phyloP scores from a whole-genome alignment of 2,888 invertebrate species.

The Allophyes oxyacanthae region DNA sequence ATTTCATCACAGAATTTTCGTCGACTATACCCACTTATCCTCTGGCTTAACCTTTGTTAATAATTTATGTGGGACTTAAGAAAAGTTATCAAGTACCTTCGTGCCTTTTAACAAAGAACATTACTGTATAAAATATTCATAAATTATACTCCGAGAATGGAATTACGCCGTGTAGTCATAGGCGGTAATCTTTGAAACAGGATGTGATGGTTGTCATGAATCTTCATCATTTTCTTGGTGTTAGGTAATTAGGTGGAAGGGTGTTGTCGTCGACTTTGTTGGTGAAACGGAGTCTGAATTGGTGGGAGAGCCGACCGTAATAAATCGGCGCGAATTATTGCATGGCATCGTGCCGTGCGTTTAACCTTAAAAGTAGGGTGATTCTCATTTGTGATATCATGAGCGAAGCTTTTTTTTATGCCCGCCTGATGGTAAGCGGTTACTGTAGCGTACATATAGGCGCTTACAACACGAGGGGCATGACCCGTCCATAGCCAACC shows the following conservation, averaged over 20 bases:
- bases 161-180: conserved; percentile 54
- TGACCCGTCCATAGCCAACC: too few relatives aligned
- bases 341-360: too few relatives aligned
- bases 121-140: conserved; percentile 68
- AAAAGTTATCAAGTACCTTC: conserved; percentile 62
- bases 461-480: too few relatives aligned
- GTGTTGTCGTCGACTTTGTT: neutral
- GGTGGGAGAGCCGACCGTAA: neutral
- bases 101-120: conserved; percentile 61
- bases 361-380: too few relatives aligned
- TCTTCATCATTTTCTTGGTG: conserved; percentile 23
- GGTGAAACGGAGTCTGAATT: neutral
- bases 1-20: conserved; percentile 52
- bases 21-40: conserved; percentile 49
- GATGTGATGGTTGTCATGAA: conserved; percentile 37
- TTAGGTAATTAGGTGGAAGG: conserved; percentile 1
- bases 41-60: conserved; percentile 55
- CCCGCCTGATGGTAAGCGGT: too few relatives aligned
- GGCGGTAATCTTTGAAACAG: conserved; percentile 47
- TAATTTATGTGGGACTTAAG: conserved; percentile 64
- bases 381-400: too few relatives aligned
- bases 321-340: neutral
- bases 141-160: conserved; percentile 54
- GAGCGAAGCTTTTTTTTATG: too few relatives aligned
- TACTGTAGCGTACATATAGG: too few relatives aligned